Evolutionary conservation across 2,113 vertebrate genomes (phyloP), one percentile per base, ranked within the genome.

Genomic region (Austrofundulus limnaeus): DNA sequence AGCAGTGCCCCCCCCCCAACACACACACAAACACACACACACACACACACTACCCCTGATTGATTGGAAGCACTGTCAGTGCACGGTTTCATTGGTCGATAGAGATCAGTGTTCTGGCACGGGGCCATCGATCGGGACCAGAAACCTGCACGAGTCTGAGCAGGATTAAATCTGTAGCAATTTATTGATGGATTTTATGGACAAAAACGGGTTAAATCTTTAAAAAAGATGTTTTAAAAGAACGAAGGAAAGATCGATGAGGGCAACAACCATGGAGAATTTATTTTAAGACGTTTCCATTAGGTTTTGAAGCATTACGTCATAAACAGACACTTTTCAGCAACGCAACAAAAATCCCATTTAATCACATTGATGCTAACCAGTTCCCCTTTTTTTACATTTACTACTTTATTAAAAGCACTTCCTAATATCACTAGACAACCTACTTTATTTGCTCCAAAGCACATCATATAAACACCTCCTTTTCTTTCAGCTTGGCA

Each of bases 1-100:
- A 47, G 25, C 59, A 50, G 52, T 65, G 70, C 70, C 72, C 71
- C 67, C 61, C 69, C 67, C 75, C 31, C 31, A 34, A 5, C 31
- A 34, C 31, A 28, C 28, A 28, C 28, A 28, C 28, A 28, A 3
- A 28, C 7, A 7, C 8, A 34, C 31, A 7, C 4, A 5, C 31
- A 5, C 31, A 9, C 59, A 47, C 77, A 63, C 79, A 85, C 60
- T 16, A 58, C 61, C 65, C 41, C 38, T 51, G 82, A 87, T 83
- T 84, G 86, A 90, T 89, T 80, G 81, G 81, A 89, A 82, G 75
- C 53, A 60, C 78, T 69, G 79, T 37, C 73, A 76, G 81, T 77
- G 72, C 68, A 78, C 73, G 43, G 72, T 88, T 89, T 88, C 80
- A 87, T 85, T 81, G 78, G 75, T 71, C 77, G 75, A 88, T 85